Percentiles rank a stretch among this genome's conserved stretches.
Evolutionary conservation across 1,140 invertebrate species (phyloP).

Genomic region (Microplitis demolitor): DNA sequence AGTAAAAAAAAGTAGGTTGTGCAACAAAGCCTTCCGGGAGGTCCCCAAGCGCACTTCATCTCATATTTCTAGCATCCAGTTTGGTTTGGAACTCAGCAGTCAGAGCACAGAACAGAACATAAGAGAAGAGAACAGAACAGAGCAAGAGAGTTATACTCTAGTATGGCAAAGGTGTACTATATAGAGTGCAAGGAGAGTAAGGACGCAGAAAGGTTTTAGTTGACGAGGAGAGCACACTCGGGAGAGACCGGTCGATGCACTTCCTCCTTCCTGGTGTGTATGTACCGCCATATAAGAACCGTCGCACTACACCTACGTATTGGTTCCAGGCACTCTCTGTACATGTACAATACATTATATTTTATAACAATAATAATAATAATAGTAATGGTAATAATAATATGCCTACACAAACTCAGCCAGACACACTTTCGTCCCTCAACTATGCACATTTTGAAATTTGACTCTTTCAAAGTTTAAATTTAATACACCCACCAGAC

Average conservation of each 20-base stretch:
- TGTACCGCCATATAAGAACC: conserved; percentile 22
- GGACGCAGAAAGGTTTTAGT: background rate
- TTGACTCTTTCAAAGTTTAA: background rate
- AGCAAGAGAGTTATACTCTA: no score
- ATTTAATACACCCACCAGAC: conserved; percentile 8
- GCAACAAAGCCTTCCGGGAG: conserved; percentile 1
- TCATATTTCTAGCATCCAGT: conserved; percentile 28
- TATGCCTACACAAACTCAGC: background rate
- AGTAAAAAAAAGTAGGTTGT: conserved; percentile 1
- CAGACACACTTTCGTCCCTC: background rate
- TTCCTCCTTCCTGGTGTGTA: conserved; percentile 18
- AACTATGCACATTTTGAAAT: background rate
- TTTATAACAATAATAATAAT: background rate
- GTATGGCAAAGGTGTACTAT: no score
- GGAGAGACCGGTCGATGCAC: conserved; percentile 24
- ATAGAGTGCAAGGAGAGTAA: conserved; percentile 6
- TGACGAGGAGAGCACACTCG: background rate
- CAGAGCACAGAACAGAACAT: no score
- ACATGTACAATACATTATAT: background rate
- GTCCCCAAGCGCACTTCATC: conserved; percentile 10
- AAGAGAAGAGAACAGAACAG: no score
- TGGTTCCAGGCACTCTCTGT: background rate
- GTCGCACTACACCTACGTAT: conserved; percentile 17
- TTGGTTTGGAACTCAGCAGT: background rate
- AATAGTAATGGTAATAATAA: background rate